phyloP scores from a whole-genome alignment of 2,797 vertebrate species.

The Acrossocheilus wenchowensis region DNA sequence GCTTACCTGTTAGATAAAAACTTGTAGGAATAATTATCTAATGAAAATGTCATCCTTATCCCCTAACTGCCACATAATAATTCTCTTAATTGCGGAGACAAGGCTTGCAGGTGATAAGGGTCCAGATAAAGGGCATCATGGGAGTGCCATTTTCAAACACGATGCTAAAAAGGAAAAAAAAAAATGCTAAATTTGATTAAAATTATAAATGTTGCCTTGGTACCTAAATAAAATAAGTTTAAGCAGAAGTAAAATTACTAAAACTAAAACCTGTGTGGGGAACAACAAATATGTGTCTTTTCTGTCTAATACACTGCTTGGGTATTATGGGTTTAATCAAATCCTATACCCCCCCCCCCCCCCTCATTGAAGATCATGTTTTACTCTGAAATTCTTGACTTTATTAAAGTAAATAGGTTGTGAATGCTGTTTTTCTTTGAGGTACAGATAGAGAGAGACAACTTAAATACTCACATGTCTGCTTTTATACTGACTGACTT shows the following conservation, averaged over 20 bases:
- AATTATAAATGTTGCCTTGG: not conserved
- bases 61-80: not conserved
- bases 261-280: not conserved
- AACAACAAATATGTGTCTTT: not conserved
- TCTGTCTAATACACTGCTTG: not conserved
- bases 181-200: not conserved
- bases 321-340: not conserved
- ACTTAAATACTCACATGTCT: not conserved
- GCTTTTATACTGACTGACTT: not conserved
- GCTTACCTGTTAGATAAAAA: not conserved
- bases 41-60: not conserved
- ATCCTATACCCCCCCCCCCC: accelerated
- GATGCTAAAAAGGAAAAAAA: not conserved
- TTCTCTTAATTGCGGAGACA: not conserved
- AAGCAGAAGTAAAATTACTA: not conserved
- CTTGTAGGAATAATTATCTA: slow-evolving; percentile 7
- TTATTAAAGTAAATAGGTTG: not conserved
- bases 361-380: not conserved
- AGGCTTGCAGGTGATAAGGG: not conserved
- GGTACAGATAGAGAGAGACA: not conserved
- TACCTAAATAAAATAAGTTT: not conserved
- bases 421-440: not conserved
- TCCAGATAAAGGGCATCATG: not conserved
- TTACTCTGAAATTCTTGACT: not conserved
- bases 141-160: not conserved